Evolutionary conservation across 2,797 vertebrate species (phyloP).

Genomic region (Acanthurus tractus): DNA sequence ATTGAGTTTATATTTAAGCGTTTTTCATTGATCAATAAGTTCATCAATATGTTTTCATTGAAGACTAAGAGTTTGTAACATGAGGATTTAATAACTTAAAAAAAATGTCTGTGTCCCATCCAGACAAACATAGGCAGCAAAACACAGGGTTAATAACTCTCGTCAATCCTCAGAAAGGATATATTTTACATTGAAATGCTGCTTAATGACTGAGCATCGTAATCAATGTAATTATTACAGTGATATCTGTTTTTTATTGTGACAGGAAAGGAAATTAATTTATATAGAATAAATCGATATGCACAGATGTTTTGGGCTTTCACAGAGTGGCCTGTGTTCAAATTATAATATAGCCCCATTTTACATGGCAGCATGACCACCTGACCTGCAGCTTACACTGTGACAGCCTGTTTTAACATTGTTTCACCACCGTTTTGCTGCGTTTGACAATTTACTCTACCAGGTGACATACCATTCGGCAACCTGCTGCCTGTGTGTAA

Average conservation of each 20-base stretch:
- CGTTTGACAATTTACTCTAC: slow-evolving; percentile 64
- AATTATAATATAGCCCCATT: slow-evolving; percentile 11
- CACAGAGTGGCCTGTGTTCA: not conserved
- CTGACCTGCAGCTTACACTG: slow-evolving; percentile 26
- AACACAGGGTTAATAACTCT: not conserved
- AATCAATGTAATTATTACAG: not conserved
- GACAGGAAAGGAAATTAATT: not conserved
- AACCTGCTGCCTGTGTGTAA: slow-evolving; percentile 65
- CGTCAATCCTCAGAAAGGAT: not conserved
- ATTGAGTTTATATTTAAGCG: not conserved
- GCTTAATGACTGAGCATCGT: not conserved
- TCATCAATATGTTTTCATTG: not conserved
- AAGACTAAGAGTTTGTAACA: not conserved
- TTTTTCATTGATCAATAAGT: not conserved
- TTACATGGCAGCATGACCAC: slow-evolving; percentile 17
- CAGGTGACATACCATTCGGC: slow-evolving; percentile 63
- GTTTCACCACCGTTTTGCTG: slow-evolving; percentile 53
- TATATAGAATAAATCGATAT: not conserved
- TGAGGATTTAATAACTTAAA: not conserved
- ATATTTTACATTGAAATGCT: not conserved
- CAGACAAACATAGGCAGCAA: not conserved
- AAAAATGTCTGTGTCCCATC: not conserved
- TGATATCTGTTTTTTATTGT: not conserved
- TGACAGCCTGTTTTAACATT: slow-evolving; percentile 36
- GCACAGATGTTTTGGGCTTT: slow-evolving; percentile 1